Base-by-base conservation (phyloP, 2,888 invertebrate genomes). In the Eupsilia transversa region DNA sequence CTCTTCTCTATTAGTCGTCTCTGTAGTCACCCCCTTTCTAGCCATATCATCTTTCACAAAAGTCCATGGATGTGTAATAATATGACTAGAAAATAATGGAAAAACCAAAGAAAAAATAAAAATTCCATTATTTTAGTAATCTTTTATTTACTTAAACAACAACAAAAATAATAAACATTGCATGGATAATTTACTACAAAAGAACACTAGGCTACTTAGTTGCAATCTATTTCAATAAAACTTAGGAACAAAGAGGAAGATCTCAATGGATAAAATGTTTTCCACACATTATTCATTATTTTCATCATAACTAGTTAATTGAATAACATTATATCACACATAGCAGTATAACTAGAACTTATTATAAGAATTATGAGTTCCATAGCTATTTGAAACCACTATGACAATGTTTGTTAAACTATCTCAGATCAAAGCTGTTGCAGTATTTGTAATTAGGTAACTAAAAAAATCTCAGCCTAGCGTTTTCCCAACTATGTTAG, bases 291-390 rank as follows among this genome's bases (percentile, higher is more conserved):
- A 78, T 68, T 78, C 71, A 85, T 83, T 80, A 78, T 83, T 86
- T 80, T 66, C 41, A 80, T 80, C 71, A 64, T 82, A 74, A 79
- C 82, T 84, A 86, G 46, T 70, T 79, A 82, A 83, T 84, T 86
- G 77, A 86, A 86, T 87, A 85, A 83, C 77, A 80, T 83, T 87
- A 88, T 88, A 87, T 88, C 88, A 88, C 88, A 87, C 87, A 82
- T 84, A 87, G 85, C 79, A 83, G 68, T 86, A 74, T 80, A 86
- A 72, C 83, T 87, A 85, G 65, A 38, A 79, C 78, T 86, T 83
- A 86, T 73, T 23, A 60, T 73, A 71, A 76, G 30, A 46, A 46
- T 33, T 68, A 59, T 27, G 72, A 79, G 79, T 82, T 81, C 76
- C 63, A 68, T 79, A 79, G 86, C 73, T 69, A 67, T 23, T 61